Conservation (phyloP, 1,140 invertebrate genomes). For the Brachionus rubens region DNA sequence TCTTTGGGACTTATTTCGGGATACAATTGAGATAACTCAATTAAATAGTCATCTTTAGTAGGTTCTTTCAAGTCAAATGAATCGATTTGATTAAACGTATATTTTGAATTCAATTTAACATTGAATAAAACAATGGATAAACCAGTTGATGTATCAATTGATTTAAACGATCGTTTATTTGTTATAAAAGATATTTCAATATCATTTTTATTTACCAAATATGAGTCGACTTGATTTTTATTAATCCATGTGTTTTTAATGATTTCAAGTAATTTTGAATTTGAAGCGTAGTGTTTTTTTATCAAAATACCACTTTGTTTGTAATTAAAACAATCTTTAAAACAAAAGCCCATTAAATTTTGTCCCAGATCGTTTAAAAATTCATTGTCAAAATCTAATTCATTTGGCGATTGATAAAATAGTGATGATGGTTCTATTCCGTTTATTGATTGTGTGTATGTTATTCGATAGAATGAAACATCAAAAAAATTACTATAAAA, state of each 20-base stretch:
- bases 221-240: not conserved
- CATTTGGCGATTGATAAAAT: constrained; percentile 12
- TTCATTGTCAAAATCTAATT: not conserved
- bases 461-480: constrained; percentile 28
- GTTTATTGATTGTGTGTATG: constrained; percentile 12
- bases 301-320: constrained; percentile 23
- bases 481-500: constrained; percentile 30
- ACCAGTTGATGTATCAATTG: not conserved
- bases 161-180: constrained; percentile 20
- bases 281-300: not conserved
- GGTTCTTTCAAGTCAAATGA: constrained; percentile 20
- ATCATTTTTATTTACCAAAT: not conserved
- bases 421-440: constrained; percentile 8
- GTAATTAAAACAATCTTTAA: constrained; percentile 26
- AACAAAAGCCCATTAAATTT: constrained; percentile 41
- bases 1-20: constrained; percentile 1
- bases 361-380: not conserved
- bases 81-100: not conserved
- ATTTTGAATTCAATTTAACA: constrained; percentile 26
- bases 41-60: not conserved
- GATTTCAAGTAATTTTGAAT: not conserved
- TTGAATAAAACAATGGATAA: constrained; percentile 16
- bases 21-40: not conserved
- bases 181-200: constrained; percentile 2
- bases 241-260: not conserved